Conservation (phyloP, 2,888 invertebrate species). For the Carabus problematicus region DNA sequence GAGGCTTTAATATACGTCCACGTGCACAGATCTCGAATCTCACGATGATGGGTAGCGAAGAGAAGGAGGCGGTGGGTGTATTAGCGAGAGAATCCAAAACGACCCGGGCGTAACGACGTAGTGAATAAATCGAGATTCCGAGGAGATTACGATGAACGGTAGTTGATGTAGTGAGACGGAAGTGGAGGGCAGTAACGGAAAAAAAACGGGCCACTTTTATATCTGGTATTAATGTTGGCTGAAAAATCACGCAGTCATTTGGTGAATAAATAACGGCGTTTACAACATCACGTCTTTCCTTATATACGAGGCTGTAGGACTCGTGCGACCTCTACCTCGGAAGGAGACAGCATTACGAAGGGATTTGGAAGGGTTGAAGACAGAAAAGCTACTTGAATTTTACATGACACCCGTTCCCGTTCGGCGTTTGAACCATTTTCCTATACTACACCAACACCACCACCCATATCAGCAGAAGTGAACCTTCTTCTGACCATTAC, state of each 20-base stretch:
- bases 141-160: constrained; percentile 20
- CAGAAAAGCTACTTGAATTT: constrained; percentile 38
- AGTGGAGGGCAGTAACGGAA: background rate
- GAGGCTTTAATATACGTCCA: too few relatives aligned
- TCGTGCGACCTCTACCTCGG: too few relatives aligned
- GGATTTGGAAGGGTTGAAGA: constrained; percentile 36
- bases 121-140: constrained; percentile 5
- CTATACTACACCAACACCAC: constrained; percentile 1
- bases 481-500: too few relatives aligned
- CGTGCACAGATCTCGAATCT: too few relatives aligned
- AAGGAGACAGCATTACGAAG: constrained; percentile 28
- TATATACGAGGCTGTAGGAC: too few relatives aligned
- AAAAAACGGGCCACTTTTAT: constrained; percentile 28
- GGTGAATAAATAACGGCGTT: constrained; percentile 37
- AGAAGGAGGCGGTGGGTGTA: too few relatives aligned
- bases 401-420: constrained; percentile 31
- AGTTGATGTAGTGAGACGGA: constrained; percentile 14
- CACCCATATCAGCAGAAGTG: too few relatives aligned
- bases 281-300: constrained; percentile 30
- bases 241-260: constrained; percentile 40
- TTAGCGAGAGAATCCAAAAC: too few relatives aligned
- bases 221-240: constrained; percentile 36
- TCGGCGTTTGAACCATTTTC: background rate
- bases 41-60: too few relatives aligned
- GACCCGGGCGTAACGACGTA: too few relatives aligned